These are phyloP conservation scores for Eupithecia tripunctaria DNA, from an alignment of 2,888 invertebrate genomes.

Conservation along the genomic window DNA sequence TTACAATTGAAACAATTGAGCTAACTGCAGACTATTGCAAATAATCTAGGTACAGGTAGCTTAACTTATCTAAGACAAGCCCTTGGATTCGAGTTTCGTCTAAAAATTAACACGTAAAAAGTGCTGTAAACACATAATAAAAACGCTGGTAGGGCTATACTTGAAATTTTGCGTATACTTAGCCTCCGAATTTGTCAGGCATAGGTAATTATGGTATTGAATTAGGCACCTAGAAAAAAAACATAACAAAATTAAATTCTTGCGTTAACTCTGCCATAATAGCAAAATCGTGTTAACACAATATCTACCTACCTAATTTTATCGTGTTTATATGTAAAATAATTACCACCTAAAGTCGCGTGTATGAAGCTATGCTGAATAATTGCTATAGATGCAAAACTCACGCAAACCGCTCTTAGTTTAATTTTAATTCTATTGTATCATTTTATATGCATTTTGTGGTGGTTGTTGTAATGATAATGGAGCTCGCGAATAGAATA, in stretches of 20 bases:
- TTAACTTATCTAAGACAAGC: no score
- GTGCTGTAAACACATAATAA: no score
- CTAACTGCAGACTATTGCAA: no score
- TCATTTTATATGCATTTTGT: not conserved
- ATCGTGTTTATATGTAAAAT: constrained; percentile 6
- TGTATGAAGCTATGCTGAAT: constrained; percentile 10
- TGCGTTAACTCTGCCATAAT: not conserved
- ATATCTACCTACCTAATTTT: not conserved
- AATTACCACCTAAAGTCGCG: constrained; percentile 3
- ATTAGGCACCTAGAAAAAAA: not conserved
- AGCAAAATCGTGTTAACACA: not conserved
- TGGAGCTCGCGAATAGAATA: not conserved
- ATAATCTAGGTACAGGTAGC: no score
- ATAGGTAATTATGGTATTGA: not conserved
- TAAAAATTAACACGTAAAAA: no score
- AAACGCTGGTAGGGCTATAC: no score
- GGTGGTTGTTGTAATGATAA: not conserved
- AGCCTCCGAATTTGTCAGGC: no score
- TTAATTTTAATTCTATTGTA: not conserved
- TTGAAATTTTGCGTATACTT: no score
- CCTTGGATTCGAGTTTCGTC: no score
- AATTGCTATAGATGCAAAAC: constrained; percentile 11
- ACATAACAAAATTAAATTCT: no score
- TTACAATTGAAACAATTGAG: no score
- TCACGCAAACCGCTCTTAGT: not conserved